phyloP scores from a whole-genome alignment of 2,113 vertebrate species.

The Chitala chitala region DNA sequence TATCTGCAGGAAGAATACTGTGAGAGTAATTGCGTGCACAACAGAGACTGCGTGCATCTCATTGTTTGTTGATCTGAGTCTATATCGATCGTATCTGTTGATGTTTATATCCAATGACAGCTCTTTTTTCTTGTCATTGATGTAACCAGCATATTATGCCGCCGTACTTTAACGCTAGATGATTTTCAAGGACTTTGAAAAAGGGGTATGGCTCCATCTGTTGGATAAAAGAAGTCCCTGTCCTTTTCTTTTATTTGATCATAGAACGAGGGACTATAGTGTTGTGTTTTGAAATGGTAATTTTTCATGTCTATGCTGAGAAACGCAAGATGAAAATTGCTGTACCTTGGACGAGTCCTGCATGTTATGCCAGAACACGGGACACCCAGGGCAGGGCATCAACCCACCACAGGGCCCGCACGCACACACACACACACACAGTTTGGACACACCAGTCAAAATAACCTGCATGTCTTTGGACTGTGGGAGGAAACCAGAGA shows the following conservation, averaged over 20 bases:
- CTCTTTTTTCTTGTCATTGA: not conserved
- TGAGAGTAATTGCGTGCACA: not conserved
- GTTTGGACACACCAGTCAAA: too few species aligned
- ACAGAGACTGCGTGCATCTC: not conserved
- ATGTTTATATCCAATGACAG: not conserved
- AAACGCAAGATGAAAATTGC: too few species aligned
- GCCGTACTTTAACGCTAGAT: not conserved
- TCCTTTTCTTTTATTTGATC: not conserved
- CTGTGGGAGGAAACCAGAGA: too few species aligned
- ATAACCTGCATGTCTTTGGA: too few species aligned
- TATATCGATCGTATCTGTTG: not conserved
- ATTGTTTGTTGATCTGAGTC: not conserved
- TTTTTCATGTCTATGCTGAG: too few species aligned
- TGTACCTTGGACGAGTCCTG: too few species aligned
- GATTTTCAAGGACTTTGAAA: not conserved
- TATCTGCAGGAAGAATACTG: not conserved
- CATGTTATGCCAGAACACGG: too few species aligned
- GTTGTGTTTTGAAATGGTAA: too few species aligned
- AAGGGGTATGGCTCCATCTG: not conserved
- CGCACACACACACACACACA: too few species aligned
- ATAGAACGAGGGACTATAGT: too few species aligned
- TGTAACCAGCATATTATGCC: not conserved
- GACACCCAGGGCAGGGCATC: too few species aligned
- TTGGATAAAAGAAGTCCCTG: not conserved
- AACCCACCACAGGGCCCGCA: too few species aligned